Conservation (phyloP, 2,888 invertebrate species). For the Lacanobia oleracea region DNA sequence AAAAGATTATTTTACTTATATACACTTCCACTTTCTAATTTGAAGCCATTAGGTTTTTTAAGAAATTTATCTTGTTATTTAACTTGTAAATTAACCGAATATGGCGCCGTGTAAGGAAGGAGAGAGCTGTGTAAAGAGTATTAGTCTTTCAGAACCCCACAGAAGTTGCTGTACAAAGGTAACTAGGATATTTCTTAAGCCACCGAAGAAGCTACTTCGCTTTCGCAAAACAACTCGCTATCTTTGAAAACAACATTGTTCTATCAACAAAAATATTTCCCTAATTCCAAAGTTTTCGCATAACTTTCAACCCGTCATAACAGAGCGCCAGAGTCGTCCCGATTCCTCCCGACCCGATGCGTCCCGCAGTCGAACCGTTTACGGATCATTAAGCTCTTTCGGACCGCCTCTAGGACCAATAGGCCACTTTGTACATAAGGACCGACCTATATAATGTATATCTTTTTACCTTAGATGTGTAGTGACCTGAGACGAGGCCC, state of each 20-base stretch:
- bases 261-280: slow-evolving; percentile 13
- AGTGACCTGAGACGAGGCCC: slow-evolving; percentile 56
- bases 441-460: slow-evolving; percentile 58
- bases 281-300: slow-evolving; percentile 40
- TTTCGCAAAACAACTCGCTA: background rate
- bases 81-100: no score
- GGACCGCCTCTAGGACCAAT: slow-evolving; percentile 54
- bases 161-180: no score
- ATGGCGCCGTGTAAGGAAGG: no score
- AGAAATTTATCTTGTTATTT: no score
- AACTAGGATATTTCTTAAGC: background rate
- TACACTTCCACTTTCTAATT: no score
- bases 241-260: background rate
- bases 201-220: no score
- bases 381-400: slow-evolving; percentile 75
- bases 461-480: slow-evolving; percentile 60
- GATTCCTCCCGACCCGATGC: slow-evolving; percentile 60
- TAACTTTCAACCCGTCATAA: slow-evolving; percentile 51
- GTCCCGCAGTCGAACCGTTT: slow-evolving; percentile 63
- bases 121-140: no score
- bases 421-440: slow-evolving; percentile 58
- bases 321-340: slow-evolving; percentile 32
- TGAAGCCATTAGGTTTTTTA: no score
- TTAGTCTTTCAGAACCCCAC: no score
- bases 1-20: no score